Evolutionary conservation across 1,140 invertebrate genomes (phyloP).

Genomic region (Mactra quadrangularis): DNA sequence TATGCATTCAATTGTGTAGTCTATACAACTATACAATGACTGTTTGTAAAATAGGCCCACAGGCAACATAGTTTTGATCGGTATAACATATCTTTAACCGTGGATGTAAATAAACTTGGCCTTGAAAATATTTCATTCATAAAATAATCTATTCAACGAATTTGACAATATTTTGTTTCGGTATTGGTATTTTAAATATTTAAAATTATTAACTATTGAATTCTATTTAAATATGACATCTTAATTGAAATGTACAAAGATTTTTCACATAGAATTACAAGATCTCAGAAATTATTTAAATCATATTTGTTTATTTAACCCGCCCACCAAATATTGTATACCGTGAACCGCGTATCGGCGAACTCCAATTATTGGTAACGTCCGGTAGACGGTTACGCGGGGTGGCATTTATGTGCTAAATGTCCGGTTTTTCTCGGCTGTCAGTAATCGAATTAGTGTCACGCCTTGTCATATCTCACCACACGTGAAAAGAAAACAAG

Average conservation of each 20-base stretch:
- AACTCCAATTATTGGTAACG: background rate
- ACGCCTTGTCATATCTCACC: background rate
- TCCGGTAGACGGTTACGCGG: background rate
- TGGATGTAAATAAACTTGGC: slow-evolving; percentile 9
- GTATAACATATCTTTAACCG: slow-evolving; percentile 5
- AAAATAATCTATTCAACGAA: background rate
- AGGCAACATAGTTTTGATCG: slow-evolving; percentile 22
- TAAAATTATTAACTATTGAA: too few species aligned
- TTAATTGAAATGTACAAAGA: too few species aligned
- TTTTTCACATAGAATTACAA: too few species aligned
- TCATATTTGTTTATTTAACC: too few species aligned
- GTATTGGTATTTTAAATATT: too few species aligned
- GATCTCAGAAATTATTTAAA: too few species aligned
- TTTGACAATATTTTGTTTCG: too few species aligned
- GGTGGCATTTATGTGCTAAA: background rate
- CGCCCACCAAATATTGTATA: too few species aligned
- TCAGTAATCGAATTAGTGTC: slow-evolving; percentile 32
- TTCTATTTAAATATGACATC: too few species aligned
- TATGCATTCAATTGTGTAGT: slow-evolving; percentile 49
- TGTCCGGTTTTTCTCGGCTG: background rate
- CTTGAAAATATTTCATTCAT: slow-evolving; percentile 45
- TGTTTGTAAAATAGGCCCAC: background rate
- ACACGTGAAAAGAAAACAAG: slow-evolving; percentile 1
- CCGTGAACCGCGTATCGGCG: too few species aligned
- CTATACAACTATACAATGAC: slow-evolving; percentile 11